These are phyloP conservation scores for Sarcophaga rosellei DNA, from an alignment of 2,888 invertebrate species.

Conservation along the genomic window DNA sequence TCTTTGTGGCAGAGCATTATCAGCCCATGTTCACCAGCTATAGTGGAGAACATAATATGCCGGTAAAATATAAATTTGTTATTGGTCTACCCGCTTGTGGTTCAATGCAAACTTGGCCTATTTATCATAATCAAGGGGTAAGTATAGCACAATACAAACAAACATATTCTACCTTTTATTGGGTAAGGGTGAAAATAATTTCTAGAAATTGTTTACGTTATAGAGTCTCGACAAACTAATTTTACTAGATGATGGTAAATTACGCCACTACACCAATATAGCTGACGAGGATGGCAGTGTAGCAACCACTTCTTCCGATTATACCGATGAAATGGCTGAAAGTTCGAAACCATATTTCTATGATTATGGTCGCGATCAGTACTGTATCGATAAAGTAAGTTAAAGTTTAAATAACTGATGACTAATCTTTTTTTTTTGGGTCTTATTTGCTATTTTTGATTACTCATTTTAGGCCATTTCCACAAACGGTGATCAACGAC, in stretches of 20 bases:
- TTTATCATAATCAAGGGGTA: slow-evolving; percentile 83
- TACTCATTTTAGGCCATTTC: slow-evolving; percentile 74
- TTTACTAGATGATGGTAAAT: slow-evolving; percentile 86
- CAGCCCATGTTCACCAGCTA: slow-evolving; percentile 86
- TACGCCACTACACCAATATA: slow-evolving; percentile 87
- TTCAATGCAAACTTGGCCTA: slow-evolving; percentile 86
- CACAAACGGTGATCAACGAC: slow-evolving; percentile 79
- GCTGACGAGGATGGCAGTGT: slow-evolving; percentile 79
- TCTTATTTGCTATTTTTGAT: not conserved
- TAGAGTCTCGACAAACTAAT: slow-evolving; percentile 83
- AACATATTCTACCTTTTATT: not conserved
- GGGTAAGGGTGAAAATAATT: slow-evolving; percentile 8
- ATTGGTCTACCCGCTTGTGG: slow-evolving; percentile 87
- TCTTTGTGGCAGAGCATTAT: slow-evolving; percentile 75
- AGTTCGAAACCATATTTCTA: slow-evolving; percentile 81
- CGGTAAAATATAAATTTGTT: slow-evolving; percentile 84
- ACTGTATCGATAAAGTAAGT: slow-evolving; percentile 90
- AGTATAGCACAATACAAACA: slow-evolving; percentile 45
- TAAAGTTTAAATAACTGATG: not conserved
- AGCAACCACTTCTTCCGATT: slow-evolving; percentile 74
- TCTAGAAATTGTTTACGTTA: slow-evolving; percentile 65
- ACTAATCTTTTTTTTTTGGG: not conserved
- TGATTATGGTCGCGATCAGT: slow-evolving; percentile 88
- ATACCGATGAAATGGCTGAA: slow-evolving; percentile 74
- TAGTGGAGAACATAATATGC: slow-evolving; percentile 83